Percentiles rank a stretch among this genome's conserved stretches.
Conservation (phyloP, 2,113 vertebrate species). For the Narcine bancroftii region DNA sequence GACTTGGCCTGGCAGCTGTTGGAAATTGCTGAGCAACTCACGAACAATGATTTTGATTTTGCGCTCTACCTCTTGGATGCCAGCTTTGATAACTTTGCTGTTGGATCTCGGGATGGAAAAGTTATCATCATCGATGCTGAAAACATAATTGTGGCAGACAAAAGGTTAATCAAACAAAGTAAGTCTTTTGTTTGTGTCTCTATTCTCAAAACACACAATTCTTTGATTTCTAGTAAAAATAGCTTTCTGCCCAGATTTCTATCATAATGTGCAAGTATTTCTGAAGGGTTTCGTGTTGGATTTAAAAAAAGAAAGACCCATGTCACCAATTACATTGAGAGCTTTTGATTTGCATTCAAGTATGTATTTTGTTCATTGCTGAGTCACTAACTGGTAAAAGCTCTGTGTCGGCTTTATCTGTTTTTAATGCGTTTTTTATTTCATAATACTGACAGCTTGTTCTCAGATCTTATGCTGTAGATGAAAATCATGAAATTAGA, state of each 20-base stretch:
- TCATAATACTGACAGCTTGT: neutral
- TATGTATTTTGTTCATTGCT: neutral
- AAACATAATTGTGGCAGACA: slow-evolving; percentile 96
- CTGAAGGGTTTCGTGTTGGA: neutral
- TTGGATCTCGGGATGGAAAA: slow-evolving; percentile 88
- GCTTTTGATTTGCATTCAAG: neutral
- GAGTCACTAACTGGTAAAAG: neutral
- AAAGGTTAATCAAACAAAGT: slow-evolving; percentile 94
- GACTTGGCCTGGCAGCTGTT: slow-evolving; percentile 91
- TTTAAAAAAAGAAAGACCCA: slow-evolving; percentile 8
- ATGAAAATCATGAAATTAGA: neutral
- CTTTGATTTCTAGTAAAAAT: neutral
- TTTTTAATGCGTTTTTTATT: neutral
- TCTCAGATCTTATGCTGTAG: neutral
- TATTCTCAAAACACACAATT: neutral
- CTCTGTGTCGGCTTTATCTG: neutral
- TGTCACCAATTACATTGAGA: neutral
- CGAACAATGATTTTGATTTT: slow-evolving; percentile 98
- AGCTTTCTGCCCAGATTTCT: neutral
- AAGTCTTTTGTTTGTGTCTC: slow-evolving; percentile 53
- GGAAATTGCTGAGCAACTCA: slow-evolving; percentile 97
- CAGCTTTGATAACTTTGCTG: slow-evolving; percentile 98
- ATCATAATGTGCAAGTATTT: neutral
- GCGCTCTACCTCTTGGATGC: slow-evolving; percentile 97
- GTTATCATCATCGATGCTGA: slow-evolving; percentile 97